Evolutionary conservation across 2,113 vertebrate species (phyloP), one percentile per base, ranked within the genome.

Genomic region (Cricetomys ansorgei): DNA sequence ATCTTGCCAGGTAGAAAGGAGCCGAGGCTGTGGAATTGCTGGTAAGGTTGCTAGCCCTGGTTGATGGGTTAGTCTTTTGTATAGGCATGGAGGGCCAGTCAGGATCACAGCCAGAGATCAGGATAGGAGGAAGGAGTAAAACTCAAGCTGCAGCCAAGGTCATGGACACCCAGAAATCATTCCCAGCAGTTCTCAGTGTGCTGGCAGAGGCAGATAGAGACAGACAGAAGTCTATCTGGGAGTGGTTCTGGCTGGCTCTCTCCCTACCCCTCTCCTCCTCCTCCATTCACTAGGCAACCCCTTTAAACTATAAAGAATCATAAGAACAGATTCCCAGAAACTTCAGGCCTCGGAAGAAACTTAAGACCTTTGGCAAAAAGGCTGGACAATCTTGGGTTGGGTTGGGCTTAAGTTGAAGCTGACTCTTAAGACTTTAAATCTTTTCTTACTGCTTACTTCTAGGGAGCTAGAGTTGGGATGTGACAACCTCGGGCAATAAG

Each of bases 381-480:
- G 19, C 73, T 91, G 55, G 45, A 31, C 16, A 43, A 4, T 48
- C 48, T 85, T 83, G 48, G 45, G 40, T 0, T 65, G 15, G 48
- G 27, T 55, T 62, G 29, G 27, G 5, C 80, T 67, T 34, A 75
- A 34, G 31, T 89, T 3, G 81, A 95, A 89, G 29, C 25, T 55
- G 15, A 73, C 43, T 72, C 67, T 62, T 37, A 62, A 70, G 34
- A 48, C 13, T 72, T 93, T 43, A 75, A 53, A 67, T 79, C 85
- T 11, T 48, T 94, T 94, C 57, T 95, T 23, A 79, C 69, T 25
- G 29, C 34, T 92, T 90, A 45, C 31, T 92, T 43, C n/a, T 90
- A 16, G 50, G 79, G 31, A 90, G 27, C 37, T 85, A 69, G 57
- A 75, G 50, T 70, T 31, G 25, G 57, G 29, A 43, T 37, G 43